Conservation (phyloP, 2,888 invertebrate species). For the Lampropteryx suffumata region DNA sequence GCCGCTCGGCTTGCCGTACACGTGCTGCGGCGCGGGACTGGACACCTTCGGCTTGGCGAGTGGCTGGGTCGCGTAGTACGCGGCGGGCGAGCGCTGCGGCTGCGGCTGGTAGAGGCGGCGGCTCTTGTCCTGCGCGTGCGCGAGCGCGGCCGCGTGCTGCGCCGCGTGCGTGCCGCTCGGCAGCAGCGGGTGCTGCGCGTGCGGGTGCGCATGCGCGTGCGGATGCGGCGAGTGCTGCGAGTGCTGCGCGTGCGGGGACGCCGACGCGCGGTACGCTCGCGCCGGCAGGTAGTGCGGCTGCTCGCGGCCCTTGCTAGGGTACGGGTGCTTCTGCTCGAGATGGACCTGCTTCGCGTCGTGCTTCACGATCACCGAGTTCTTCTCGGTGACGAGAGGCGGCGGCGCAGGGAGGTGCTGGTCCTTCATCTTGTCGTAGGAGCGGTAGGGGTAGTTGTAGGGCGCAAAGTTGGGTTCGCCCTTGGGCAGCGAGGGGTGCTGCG, state of each 20-base stretch:
- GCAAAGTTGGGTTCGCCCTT: conserved; percentile 88
- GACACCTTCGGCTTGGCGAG: conserved; percentile 86
- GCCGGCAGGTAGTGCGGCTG: conserved; percentile 80
- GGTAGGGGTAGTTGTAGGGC: conserved; percentile 86
- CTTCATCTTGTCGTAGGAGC: conserved; percentile 85
- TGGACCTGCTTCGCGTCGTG: conserved; percentile 87
- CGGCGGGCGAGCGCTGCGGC: conserved; percentile 84
- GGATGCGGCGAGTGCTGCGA: conserved; percentile 75
- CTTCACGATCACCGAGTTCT: conserved; percentile 91
- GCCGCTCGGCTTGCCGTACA: conserved; percentile 86
- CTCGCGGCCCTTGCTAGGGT: conserved; percentile 82
- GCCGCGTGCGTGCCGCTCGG: conserved; percentile 66
- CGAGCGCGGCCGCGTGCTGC: conserved; percentile 53
- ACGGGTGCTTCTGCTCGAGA: conserved; percentile 82
- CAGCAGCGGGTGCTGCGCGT: conserved; percentile 52
- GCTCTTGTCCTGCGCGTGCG: conserved; percentile 84
- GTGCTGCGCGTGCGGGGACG: conserved; percentile 69
- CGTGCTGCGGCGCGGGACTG: conserved; percentile 89
- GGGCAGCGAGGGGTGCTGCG: conserved; percentile 63
- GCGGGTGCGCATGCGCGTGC: conserved; percentile 61
- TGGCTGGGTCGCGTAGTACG: conserved; percentile 65
- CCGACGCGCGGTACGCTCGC: conserved; percentile 73
- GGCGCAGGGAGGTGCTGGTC: conserved; percentile 85
- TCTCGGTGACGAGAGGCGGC: conserved; percentile 87
- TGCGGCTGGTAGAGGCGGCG: conserved; percentile 86